Evolutionary conservation across 35 echinoderm and acorn worm genomes (phyloP), one percentile per base, ranked within the genome.

Genomic region (Holothuria glaberrima): DNA sequence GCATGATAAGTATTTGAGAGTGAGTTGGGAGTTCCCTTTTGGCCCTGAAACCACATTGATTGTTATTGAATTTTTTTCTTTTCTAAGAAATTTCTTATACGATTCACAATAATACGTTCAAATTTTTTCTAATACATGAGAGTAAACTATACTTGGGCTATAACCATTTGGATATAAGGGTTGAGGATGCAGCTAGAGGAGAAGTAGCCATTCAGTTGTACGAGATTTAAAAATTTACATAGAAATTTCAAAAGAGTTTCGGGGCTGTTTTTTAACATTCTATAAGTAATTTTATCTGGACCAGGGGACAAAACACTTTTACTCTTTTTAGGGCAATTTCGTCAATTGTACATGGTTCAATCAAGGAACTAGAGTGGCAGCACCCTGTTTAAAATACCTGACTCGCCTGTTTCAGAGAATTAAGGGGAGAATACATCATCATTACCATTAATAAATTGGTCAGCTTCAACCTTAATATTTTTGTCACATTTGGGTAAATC

Each of bases 131-230:
- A 6, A 84, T 9, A n/a, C 45, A 35, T 17, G 80, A 38, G 10
- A 84, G 57, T 19, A 84, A 56, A 26, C 80, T n/a, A n/a, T 84
- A 33, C 61, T 84, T 2, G 80, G 80, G 18, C 80, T 29, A 61
- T 34, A 84, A 16, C 61, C 61, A 17, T 17, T 5, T 2, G 80
- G 52, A 21, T 60, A 58, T 18, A 27, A 12, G 5, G 4, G 80
- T 48, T 0, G 54, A n/a, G 1, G 3, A 62, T 84, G 56, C 80
- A 62, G 20, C n/a, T 10, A 16, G 29, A 16, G 0, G 80, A 54
- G 9, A 84, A 84, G 27, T 84, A 84, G 4, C 79, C 79, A 58
- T 34, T 13, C 21, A 24, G 21, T n/a, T 62, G 12, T 30, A 61
- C 4, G 3, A 58, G 9, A 27, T 59, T 84, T 13, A 34, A 84